phyloP scores from a whole-genome alignment of 2,888 invertebrate species.

The Eumerus sabulonum region DNA sequence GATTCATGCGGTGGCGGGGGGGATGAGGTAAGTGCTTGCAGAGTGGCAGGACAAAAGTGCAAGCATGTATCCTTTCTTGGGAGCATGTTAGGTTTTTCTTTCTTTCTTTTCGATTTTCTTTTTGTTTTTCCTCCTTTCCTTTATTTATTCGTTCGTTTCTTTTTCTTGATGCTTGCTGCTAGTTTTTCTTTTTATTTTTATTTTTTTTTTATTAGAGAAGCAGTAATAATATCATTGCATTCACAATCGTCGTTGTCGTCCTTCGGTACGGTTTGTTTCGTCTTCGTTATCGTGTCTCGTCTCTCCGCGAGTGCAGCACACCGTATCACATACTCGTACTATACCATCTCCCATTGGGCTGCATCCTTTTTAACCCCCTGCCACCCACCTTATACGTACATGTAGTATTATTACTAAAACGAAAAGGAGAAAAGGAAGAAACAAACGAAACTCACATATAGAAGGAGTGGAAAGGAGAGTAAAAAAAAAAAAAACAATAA shows the following conservation, averaged over 20 bases:
- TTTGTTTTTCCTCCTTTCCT: conserved; percentile 19
- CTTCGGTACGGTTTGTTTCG: conserved; percentile 69
- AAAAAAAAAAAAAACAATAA: too few species aligned
- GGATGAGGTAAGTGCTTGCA: conserved; percentile 12
- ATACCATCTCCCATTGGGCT: background rate
- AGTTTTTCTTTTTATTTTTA: conserved; percentile 52
- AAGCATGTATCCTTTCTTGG: conserved; percentile 70
- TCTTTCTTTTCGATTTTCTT: conserved; percentile 17
- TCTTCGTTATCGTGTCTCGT: conserved; percentile 59
- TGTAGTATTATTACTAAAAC: conserved; percentile 65
- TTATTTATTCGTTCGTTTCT: conserved; percentile 41
- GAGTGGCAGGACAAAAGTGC: conserved; percentile 55
- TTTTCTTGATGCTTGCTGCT: too few species aligned
- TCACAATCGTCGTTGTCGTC: conserved; percentile 68
- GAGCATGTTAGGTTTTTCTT: conserved; percentile 71
- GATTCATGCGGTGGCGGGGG: conserved; percentile 53
- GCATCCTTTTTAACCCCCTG: conserved; percentile 29
- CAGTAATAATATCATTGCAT: conserved; percentile 69
- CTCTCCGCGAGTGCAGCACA: conserved; percentile 62
- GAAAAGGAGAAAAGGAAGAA: conserved; percentile 43
- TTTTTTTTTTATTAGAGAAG: conserved; percentile 63
- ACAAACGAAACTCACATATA: conserved; percentile 63
- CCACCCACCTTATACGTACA: conserved; percentile 45
- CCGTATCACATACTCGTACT: conserved; percentile 5
- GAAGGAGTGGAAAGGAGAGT: conserved; percentile 36